These are phyloP conservation scores for Indicator indicator DNA, from an alignment of 2,113 vertebrate genomes.

Conservation along the genomic window DNA sequence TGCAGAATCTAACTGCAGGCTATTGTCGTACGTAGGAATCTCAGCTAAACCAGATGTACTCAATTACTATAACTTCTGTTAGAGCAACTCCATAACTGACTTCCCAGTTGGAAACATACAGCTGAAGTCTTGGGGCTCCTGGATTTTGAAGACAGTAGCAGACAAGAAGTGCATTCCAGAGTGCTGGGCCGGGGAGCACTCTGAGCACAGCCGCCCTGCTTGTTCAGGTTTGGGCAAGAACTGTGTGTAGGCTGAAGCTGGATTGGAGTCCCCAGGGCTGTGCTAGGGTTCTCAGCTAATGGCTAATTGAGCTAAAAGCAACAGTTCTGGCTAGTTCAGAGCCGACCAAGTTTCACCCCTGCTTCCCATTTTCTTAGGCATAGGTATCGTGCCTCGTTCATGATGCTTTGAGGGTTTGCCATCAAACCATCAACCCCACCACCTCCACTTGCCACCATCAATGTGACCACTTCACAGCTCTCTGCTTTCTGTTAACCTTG, in stretches of 20 bases:
- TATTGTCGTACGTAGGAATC: not conserved
- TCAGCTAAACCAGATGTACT: not conserved
- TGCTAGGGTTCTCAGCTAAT: not conserved
- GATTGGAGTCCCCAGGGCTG: not conserved
- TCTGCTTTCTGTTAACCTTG: not conserved
- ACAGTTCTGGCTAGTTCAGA: not conserved
- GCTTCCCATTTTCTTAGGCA: not conserved
- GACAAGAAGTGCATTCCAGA: not conserved
- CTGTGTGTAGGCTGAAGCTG: not conserved
- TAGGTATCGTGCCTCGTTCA: not conserved
- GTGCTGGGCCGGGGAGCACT: not conserved
- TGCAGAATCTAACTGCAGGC: not conserved
- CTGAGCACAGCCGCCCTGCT: not conserved
- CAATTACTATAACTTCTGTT: not conserved
- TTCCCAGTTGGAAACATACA: not conserved
- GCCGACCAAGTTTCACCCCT: not conserved
- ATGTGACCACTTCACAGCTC: not conserved
- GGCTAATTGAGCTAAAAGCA: not conserved
- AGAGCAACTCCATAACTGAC: not conserved
- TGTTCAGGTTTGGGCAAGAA: not conserved
- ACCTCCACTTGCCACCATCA: not conserved
- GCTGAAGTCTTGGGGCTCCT: not conserved
- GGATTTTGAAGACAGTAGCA: not conserved
- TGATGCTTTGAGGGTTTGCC: not conserved
- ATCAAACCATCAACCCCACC: not conserved